These are phyloP conservation scores for Podiceps cristatus DNA, from an alignment of 2,113 vertebrate species.

Conservation along the genomic window DNA sequence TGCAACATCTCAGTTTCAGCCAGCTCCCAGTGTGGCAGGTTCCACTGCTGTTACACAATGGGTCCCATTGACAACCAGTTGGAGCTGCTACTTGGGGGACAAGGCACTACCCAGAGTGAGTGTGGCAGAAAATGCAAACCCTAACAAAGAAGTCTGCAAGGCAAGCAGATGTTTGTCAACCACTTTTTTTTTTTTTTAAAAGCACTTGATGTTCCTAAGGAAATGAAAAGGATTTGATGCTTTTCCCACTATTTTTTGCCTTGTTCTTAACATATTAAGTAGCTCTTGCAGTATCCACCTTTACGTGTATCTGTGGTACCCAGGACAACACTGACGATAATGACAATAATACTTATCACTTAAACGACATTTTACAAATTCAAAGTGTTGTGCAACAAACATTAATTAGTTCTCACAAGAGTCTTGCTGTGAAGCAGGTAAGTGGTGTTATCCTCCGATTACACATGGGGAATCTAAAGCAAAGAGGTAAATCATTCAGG, in stretches of 20 bases:
- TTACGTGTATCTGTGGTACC: background rate
- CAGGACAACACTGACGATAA: conserved; percentile 17
- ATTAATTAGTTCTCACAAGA: conserved; percentile 61
- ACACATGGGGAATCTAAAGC: background rate
- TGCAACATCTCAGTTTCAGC: background rate
- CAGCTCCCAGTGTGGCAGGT: fast-evolving
- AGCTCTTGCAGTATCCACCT: background rate
- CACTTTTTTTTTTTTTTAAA: background rate
- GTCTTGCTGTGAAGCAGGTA: conserved; percentile 50
- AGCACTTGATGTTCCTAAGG: background rate
- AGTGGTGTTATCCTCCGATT: conserved; percentile 16
- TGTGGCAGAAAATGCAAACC: background rate
- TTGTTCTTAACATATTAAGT: background rate
- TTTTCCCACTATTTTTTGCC: background rate
- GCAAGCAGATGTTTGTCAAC: background rate
- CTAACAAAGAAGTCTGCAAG: background rate
- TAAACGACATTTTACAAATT: conserved; percentile 49
- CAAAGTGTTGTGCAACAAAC: conserved; percentile 61
- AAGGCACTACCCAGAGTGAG: background rate
- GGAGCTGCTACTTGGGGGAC: background rate
- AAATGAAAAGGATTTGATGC: background rate
- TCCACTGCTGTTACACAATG: background rate
- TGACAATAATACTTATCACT: conserved; percentile 50
- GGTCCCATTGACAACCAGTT: background rate
- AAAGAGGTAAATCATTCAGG: background rate